Base-by-base conservation (phyloP, 1,140 invertebrate genomes). In the Trinorchestia longiramus region DNA sequence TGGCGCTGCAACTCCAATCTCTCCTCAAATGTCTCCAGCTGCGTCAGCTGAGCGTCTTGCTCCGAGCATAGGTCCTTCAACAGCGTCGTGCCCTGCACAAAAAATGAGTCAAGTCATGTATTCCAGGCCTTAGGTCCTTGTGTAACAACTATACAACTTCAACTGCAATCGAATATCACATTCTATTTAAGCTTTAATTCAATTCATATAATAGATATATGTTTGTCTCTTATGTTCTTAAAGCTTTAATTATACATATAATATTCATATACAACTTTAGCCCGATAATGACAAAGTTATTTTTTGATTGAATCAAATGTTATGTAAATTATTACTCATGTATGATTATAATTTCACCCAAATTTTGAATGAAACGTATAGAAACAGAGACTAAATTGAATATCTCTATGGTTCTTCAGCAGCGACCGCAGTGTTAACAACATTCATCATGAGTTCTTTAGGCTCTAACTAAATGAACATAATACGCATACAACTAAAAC, bases 1-100 rank as follows among this genome's bases (percentile, higher is more conserved):
- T 96, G 77, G 40, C 95, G 90, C 42, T 96, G 96, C 36, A 53
- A 77, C 6, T 45, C 41, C 19, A 96, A 95, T n/a, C 94, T 95
- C 40, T 96, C 96, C 53, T 96, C 77, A 43, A 96, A 57, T 0
- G 95, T 44, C 44, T 96, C 96, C 87, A 97, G 88, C 44, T 95
- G 87, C 36, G 96, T 90, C 17, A 97, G 90, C 94, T 97, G 96
- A 40, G 96, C 96, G 95, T 97, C 96, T 95, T 96, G 96, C 62
- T 94, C 95, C 28, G 96, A 95, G 95, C 96, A 97, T 36, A 97
- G 95, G 42, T 96, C 95, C 96, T 97, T 97, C 87, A 97, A 57
- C 92, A 94, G 43, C 92, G 92, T 44, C 92, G 92, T 94, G 92
- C 92, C 92, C 92, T 94, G 92, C 28, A 43, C 44, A 94, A 8